Evolutionary conservation across 92 coral and sea anemone genomes (phyloP), one percentile per base, ranked within the genome.

Genomic region (Ricordea florida): DNA sequence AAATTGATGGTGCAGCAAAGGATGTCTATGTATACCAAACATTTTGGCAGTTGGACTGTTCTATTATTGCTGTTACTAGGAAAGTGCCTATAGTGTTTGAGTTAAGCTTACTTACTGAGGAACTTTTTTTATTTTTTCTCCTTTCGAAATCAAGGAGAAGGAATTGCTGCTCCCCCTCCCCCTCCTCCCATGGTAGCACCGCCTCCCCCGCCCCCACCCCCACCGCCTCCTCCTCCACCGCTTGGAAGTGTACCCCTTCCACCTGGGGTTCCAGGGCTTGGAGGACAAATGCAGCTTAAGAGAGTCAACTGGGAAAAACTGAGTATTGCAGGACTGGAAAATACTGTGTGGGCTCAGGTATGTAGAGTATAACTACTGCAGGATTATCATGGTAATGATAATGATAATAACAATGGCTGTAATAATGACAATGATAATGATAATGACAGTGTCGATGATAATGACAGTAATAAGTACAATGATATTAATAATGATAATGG

Each of bases 281-380:
- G 78, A 23, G 77, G 57, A 34, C 82, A 79, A 52, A 94, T 94
- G 98, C 91, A 87, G 23, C 88, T 94, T 16, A 94, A 84, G 78
- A 81, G 98, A 79, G 94, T 94, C 1, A 94, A 94, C 77, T 94
- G 98, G 98, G 98, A 94, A 67, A 94, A 94, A 79, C 85, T 94
- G 24, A 92, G 97, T 60, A 84, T 86, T 35, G 98, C 93, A 42
- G 98, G 98, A 1, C 66, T 94, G 53, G 98, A 94, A 35, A 92
- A 94, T 50, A 94, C 98, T 8, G 98, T 94, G 0, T 94, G 98
- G 98, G 98, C 93, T 0, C 97, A 92, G 94, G 98, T 94, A 76
- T 35, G 0, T 23, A 17, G 23, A 10, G 23, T 6, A 4, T 17
- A 46, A 46, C 21, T 0, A 9, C 53, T 31, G 3, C 32, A 51